These are phyloP conservation scores for Taenioides sp. DNA, from an alignment of 2,797 vertebrate genomes.

Conservation along the genomic window DNA sequence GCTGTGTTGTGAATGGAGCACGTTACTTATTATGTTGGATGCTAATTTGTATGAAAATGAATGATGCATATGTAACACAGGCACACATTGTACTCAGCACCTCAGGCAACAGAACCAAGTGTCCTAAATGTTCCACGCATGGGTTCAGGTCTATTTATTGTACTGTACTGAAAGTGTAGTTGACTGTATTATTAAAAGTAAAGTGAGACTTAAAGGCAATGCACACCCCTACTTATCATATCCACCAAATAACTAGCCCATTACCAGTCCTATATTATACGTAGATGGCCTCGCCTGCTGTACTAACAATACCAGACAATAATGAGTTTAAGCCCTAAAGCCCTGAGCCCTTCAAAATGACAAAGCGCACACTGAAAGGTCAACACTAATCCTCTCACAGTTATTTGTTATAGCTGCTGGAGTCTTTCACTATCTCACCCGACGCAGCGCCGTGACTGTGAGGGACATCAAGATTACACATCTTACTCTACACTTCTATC, in stretches of 20 bases:
- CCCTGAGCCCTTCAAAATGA: conserved; percentile 5
- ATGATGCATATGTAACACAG: not conserved
- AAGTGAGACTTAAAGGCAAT: too few species aligned
- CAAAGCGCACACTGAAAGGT: conserved; percentile 17
- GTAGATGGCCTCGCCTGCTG: not conserved
- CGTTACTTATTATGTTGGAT: not conserved
- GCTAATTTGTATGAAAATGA: conserved; percentile 2
- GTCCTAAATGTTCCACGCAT: not conserved
- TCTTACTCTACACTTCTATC: not conserved
- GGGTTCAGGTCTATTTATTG: not conserved
- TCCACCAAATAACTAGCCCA: not conserved
- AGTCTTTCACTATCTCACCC: conserved; percentile 23
- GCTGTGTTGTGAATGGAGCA: not conserved
- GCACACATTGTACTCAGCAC: not conserved
- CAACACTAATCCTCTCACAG: conserved; percentile 38
- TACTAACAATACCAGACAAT: not conserved
- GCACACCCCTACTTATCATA: not conserved
- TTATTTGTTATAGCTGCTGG: conserved; percentile 32
- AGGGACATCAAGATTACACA: conserved; percentile 29
- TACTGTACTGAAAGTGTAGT: too few species aligned
- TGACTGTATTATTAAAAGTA: too few species aligned
- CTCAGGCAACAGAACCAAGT: not conserved
- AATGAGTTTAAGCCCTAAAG: conserved; percentile 28
- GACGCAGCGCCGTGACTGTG: conserved; percentile 19
- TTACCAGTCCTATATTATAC: not conserved